A percentile compares a stretch with the other conserved stretches of the same genome.
Evolutionary conservation across 2,888 invertebrate species (phyloP).

Genomic region (Noctua fimbriata): DNA sequence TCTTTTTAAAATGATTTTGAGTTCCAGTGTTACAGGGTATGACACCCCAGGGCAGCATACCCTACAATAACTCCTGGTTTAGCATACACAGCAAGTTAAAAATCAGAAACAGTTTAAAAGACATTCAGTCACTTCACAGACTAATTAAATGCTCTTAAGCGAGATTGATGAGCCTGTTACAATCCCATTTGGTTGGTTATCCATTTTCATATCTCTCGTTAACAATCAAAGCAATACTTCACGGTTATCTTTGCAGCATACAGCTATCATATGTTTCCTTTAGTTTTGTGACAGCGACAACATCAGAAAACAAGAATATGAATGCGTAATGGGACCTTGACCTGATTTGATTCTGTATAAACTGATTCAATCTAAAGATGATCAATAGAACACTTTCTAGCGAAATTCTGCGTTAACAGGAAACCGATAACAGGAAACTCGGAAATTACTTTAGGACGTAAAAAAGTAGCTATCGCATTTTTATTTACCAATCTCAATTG

Average conservation of each 20-base stretch:
- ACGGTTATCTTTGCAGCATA: slow-evolving; percentile 4
- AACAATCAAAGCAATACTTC: slow-evolving; percentile 10
- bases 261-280: background rate
- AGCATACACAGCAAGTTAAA: background rate
- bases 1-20: background rate
- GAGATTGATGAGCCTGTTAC: slow-evolving; percentile 14
- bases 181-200: background rate
- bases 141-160: background rate
- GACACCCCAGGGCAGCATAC: background rate
- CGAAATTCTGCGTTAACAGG: slow-evolving; percentile 39
- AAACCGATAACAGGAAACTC: slow-evolving; percentile 40
- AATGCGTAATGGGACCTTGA: slow-evolving; percentile 58
- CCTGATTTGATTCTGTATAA: slow-evolving; percentile 59
- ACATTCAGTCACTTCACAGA: background rate
- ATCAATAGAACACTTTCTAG: slow-evolving; percentile 49
- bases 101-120: background rate
- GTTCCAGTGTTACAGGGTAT: no score
- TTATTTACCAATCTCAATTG: slow-evolving; percentile 54
- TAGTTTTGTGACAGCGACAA: slow-evolving; percentile 8
- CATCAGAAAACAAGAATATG: slow-evolving; percentile 19
- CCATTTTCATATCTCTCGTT: slow-evolving; percentile 5
- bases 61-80: background rate
- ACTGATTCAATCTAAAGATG: slow-evolving; percentile 54
- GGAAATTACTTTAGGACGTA: slow-evolving; percentile 45
- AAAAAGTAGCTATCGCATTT: slow-evolving; percentile 43